phyloP scores from a whole-genome alignment of 2,113 vertebrate genomes.

The Hippocampus mohnikei region DNA sequence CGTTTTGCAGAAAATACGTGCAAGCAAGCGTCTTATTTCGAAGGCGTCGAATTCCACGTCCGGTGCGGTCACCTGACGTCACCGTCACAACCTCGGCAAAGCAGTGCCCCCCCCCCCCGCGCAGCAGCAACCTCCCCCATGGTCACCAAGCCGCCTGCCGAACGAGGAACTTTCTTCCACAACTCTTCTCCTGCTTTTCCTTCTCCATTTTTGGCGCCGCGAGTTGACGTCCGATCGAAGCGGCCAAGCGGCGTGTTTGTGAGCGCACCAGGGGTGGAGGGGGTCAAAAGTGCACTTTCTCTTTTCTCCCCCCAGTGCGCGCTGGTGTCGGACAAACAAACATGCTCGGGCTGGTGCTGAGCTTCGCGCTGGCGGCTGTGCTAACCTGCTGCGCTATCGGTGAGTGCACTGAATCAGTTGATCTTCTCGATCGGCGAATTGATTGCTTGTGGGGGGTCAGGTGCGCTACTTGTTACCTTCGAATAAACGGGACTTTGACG shows the following conservation, averaged over 20 bases:
- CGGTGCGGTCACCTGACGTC: conserved; percentile 1
- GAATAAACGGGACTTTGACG: not conserved
- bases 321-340: not conserved
- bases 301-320: too few relatives aligned
- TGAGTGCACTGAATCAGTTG: not conserved
- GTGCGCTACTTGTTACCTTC: not conserved
- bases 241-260: not conserved
- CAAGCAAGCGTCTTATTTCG: not conserved
- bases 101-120: not conserved
- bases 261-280: not conserved
- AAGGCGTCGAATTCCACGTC: not conserved
- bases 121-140: not conserved
- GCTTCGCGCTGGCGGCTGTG: not conserved
- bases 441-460: not conserved
- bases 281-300: not conserved
- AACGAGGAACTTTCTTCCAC: not conserved
- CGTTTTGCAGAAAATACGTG: too few relatives aligned
- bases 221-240: not conserved
- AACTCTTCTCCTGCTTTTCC: not conserved
- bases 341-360: not conserved
- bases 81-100: not conserved
- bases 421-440: not conserved
- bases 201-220: not conserved
- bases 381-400: not conserved
- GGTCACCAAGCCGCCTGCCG: not conserved